Base-by-base conservation (phyloP, 2,888 invertebrate genomes). In the Sylvicola cinctus region DNA sequence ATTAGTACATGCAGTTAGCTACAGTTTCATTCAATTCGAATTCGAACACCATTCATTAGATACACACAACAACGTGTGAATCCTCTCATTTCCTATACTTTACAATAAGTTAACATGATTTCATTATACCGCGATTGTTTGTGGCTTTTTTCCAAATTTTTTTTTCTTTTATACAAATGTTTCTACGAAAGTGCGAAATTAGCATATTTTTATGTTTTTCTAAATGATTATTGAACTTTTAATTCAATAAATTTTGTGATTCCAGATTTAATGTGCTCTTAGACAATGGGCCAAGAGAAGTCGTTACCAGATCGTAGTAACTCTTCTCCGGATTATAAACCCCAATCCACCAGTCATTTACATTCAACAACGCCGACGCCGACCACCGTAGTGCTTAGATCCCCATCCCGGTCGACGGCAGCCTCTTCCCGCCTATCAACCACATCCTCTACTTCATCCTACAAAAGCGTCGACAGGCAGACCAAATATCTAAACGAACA, bases 401-500 rank as follows among this genome's bases (percentile, higher is more conserved):
- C 20, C 20, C 4, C 20, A 20, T 34, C 36, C 16, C 34, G 35
- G 26, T 33, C 36, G 32, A 34, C 34, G 35, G 28, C 31, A 30
- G 34, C 38, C 28, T 32, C 36, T 28, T 33, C 39, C 8, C 50
- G 46, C 45, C 55, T 31, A 43, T 59, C 39, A 53, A 58, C 47
- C 52, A 55, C 47, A 55, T 62, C 47, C 43, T 57, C 36, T 36
- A 44, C 43, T 42, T 43, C 62, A 41, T 47, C 44, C 27, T 42
- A 36, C 20, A 51, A 50, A 29, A 53, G 50, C 6, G 29, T 52
- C 29, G 51, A 58, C 36, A 54, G 54, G 29, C 57, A 58, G 38
- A 58, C 54, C 29, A 50, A 56, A 34, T 67, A 68, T 45, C 50
- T 67, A 35, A 60, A 56, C 38, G 60, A 63, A 41, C 66, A 68